A percentile compares a stretch with the other conserved stretches of the same genome.
Conservation (phyloP, 2,797 vertebrate species). For the Pangasius krempfi region DNA sequence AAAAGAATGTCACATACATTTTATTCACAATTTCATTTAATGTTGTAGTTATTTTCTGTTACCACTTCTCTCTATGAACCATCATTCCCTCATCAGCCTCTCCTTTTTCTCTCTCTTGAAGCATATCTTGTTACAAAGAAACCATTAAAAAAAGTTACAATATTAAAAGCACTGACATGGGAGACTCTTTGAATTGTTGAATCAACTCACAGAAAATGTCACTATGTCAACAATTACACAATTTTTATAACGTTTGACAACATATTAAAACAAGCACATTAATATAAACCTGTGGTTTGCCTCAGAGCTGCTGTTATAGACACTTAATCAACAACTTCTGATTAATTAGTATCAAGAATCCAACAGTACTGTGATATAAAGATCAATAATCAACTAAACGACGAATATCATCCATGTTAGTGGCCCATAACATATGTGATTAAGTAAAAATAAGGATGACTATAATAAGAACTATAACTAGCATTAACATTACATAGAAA, state of each 20-base stretch:
- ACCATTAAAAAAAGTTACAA: no score
- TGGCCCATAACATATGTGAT: background rate
- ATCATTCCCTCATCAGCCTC: no score
- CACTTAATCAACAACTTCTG: background rate
- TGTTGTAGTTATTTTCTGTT: no score
- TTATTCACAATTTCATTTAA: no score
- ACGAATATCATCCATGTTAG: background rate
- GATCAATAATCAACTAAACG: background rate
- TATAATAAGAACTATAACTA: background rate
- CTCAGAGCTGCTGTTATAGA: background rate
- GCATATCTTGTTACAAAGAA: no score
- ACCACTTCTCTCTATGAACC: no score
- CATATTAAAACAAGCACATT: background rate
- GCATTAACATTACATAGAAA: background rate
- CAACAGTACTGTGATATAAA: background rate
- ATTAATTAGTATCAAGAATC: background rate
- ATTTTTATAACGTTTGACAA: no score
- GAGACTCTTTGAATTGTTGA: background rate
- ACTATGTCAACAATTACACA: no score
- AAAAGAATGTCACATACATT: no score
- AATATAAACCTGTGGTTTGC: background rate
- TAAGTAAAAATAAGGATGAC: background rate
- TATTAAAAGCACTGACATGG: background rate
- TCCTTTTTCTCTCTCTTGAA: no score
- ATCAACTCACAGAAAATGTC: background rate